Conservation (phyloP, 2,888 invertebrate species). For the Cryptophagus acutangulus region DNA sequence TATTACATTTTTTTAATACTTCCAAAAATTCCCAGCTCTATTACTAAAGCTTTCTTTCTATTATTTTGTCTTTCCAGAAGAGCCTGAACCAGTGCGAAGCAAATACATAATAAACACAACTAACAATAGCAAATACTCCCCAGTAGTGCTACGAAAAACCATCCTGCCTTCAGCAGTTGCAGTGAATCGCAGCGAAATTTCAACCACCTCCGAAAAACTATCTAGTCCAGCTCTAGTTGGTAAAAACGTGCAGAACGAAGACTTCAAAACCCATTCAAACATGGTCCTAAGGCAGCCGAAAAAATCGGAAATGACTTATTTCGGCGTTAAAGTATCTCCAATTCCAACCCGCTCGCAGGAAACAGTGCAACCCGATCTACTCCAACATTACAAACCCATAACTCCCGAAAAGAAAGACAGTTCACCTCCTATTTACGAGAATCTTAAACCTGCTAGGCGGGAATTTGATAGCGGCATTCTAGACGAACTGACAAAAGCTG, state of each 20-base stretch:
- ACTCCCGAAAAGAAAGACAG: conserved; percentile 18
- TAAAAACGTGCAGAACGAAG: conserved; percentile 19
- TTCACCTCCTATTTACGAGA: conserved; percentile 43
- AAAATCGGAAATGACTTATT: conserved; percentile 46
- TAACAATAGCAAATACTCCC: conserved; percentile 24
- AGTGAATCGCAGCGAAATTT: conserved; percentile 1
- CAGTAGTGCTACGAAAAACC: conserved; percentile 32
- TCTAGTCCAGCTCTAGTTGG: conserved; percentile 42
- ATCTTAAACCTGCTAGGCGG: conserved; percentile 31
- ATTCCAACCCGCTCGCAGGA: conserved; percentile 29
- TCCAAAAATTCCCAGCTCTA: neutral
- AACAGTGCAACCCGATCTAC: conserved; percentile 40
- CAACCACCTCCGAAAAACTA: conserved; percentile 31
- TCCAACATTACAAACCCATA: conserved; percentile 31
- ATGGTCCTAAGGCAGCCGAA: conserved; percentile 43
- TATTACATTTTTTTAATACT: conserved; percentile 4
- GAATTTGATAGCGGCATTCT: conserved; percentile 48
- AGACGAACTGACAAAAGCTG: conserved; percentile 55
- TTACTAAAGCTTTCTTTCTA: neutral
- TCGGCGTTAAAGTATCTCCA: conserved; percentile 40
- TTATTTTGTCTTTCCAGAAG: conserved; percentile 3
- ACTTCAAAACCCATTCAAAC: conserved; percentile 27
- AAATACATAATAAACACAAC: neutral
- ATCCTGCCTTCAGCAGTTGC: conserved; percentile 17
- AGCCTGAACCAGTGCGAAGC: conserved; percentile 2